Base-by-base conservation (phyloP, 1,140 invertebrate species). In the Brachionus paranguensis region DNA sequence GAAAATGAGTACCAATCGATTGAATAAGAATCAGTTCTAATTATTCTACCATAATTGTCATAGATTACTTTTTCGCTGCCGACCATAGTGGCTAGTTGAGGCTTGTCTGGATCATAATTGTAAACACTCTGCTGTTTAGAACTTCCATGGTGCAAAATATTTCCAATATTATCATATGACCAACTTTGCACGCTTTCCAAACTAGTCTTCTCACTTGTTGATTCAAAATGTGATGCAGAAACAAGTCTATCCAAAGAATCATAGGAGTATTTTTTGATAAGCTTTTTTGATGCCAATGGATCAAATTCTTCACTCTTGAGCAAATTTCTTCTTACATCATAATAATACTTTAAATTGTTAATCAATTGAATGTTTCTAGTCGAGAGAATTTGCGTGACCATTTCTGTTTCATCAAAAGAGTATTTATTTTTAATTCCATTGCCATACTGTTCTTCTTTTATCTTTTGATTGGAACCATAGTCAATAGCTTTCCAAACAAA, bases 311-410 rank as follows among this genome's bases (percentile, higher is more conserved):
- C 60, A 64, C 60, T 64, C 17, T 64, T 64, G 60, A 64, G 60
- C 60, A 64, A 64, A 64, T 64, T 64, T 64, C 60, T 64, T 64
- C 60, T 64, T 27, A 64, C 60, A 64, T 64, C 60, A 64, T 64
- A 64, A 12, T 64, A 20, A 5, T 64, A 64, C 60, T 64, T 64
- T 64, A 64, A n/a, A 64, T 64, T 64, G 60, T 27, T 64, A 64
- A 64, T 64, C 17, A 64, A 64, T 64, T 64, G 60, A 64, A 64
- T 64, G 60, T 64, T 64, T 64, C 60, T 64, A 64, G 60, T 64
- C 60, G 60, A 64, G 60, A 24, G 60, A 64, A 64, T 64, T 64
- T 64, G 60, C 27, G 60, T 64, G 11, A 64, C 60, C 60, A 64
- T 64, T 6, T 14, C 60, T 64, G 60, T 64, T 64, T 64, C 60